Evolutionary conservation across 2,113 vertebrate genomes (phyloP), one percentile per base, ranked within the genome.

Genomic region (Myotis yumanensis): DNA sequence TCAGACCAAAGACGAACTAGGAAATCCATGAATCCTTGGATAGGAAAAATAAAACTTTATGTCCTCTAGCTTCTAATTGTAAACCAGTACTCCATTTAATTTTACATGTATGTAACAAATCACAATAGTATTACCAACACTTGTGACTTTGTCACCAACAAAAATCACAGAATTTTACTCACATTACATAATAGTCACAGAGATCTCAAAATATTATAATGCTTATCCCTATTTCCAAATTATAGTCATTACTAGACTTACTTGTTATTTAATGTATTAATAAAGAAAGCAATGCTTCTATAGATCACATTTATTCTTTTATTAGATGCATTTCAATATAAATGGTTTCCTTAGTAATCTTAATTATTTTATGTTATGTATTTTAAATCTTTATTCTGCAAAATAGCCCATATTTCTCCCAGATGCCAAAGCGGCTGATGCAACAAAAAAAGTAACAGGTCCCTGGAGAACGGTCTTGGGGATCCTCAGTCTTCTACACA

Each of bases 121-220:
- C 22, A 35, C 40, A 69, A 86, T 3, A n/a, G 64, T 23, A 51
- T 71, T 40, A 80, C 15, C 20, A 91, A 30, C 52, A 79, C 64
- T 80, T 84, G 28, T 91, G 87, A 82, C 37, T 87, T 52, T 64
- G 25, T 62, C 59, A 80, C 81, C 75, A 71, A 46, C 51, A 79
- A 73, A 95, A 73, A 79, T n/a, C 64, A 48, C 16, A 43, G 62
- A 62, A 12, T 17, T 76, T 68, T 57, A 83, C 25, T 83, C 46
- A 62, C 35, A n/a, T 82, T 64, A 84, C 15, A 28, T 68, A 88
- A 81, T 86, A 59, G 37, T 80, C 59, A 80, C 17, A 57, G 57
- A 57, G 80, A 87, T 32, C 95, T 95, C 64, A 77, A 93, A 80
- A 84, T 81, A 90, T 37, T 48, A 91, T 76, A 52, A 91, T 30